Evolutionary conservation across 2,113 vertebrate genomes (phyloP).

Genomic region (Pteruthius melanotis): DNA sequence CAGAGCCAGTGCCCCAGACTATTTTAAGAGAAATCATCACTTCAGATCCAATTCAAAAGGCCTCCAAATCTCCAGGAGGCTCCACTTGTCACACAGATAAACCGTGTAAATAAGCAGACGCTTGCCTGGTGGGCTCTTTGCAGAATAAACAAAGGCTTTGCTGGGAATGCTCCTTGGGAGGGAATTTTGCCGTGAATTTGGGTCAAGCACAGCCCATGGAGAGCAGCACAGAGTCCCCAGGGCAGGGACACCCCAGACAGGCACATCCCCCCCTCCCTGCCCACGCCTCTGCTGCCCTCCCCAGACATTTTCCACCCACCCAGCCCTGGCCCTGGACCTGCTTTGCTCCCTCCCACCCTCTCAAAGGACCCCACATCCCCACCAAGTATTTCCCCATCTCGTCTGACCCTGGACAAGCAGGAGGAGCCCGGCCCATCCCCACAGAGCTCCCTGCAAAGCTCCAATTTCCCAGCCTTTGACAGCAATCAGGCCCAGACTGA

Average conservation of each 20-base stretch:
- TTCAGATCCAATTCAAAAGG: neutral
- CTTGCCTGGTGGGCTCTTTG: neutral
- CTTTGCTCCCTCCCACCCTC: conserved; percentile 18
- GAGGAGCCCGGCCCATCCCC: conserved; percentile 74
- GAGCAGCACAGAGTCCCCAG: neutral
- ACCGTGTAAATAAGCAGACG: conserved; percentile 41
- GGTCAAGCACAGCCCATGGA: neutral
- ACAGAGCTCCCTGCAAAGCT: conserved; percentile 84
- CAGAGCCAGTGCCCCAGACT: neutral
- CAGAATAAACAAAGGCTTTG: neutral
- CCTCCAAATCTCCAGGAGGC: neutral
- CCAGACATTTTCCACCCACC: neutral
- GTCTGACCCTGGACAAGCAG: conserved; percentile 50
- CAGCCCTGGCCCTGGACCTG: neutral
- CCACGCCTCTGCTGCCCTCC: neutral
- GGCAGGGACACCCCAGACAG: neutral
- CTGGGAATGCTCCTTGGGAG: neutral
- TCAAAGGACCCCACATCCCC: neutral
- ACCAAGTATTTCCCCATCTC: conserved; percentile 33
- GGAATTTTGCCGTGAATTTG: neutral
- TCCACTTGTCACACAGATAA: conserved; percentile 15
- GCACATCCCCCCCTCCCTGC: neutral
- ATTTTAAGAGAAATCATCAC: neutral
- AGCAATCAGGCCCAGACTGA: conserved; percentile 87
- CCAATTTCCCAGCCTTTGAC: conserved; percentile 80